Evolutionary conservation across 2,888 invertebrate genomes (phyloP).

Genomic region (Acronicta leporina): DNA sequence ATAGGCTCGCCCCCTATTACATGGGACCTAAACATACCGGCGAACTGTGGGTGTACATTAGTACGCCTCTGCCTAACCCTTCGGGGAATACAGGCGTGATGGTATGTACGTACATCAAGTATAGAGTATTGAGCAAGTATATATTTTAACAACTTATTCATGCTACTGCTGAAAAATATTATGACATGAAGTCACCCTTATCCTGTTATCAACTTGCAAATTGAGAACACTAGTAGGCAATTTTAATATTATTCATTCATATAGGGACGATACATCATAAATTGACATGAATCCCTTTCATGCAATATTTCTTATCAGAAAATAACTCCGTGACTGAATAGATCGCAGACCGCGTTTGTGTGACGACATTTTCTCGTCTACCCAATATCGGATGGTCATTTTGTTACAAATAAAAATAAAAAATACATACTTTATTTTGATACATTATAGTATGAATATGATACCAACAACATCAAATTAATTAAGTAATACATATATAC

Average conservation of each 20-base stretch:
- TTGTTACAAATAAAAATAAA: not conserved
- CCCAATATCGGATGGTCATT: not conserved
- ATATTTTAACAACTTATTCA: too few species aligned
- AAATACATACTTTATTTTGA: not conserved
- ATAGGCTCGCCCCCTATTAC: too few species aligned
- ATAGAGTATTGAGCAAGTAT: too few species aligned
- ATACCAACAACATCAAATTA: too few species aligned
- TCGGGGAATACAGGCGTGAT: too few species aligned
- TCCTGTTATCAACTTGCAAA: too few species aligned
- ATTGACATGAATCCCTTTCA: not conserved
- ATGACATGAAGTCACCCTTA: too few species aligned
- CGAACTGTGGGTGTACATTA: too few species aligned
- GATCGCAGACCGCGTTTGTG: not conserved
- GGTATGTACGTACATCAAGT: too few species aligned
- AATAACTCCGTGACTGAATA: slow-evolving; percentile 2
- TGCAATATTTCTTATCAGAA: not conserved
- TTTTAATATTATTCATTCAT: not conserved
- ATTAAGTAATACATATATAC: not conserved
- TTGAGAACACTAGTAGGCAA: not conserved
- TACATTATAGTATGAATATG: not conserved
- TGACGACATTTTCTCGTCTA: not conserved
- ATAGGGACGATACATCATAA: not conserved
- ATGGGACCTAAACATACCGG: too few species aligned
- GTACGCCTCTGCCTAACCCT: too few species aligned
- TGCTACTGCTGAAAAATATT: too few species aligned